These are phyloP conservation scores for Brassicogethes aeneus DNA, from an alignment of 2,888 invertebrate genomes.

Conservation along the genomic window DNA sequence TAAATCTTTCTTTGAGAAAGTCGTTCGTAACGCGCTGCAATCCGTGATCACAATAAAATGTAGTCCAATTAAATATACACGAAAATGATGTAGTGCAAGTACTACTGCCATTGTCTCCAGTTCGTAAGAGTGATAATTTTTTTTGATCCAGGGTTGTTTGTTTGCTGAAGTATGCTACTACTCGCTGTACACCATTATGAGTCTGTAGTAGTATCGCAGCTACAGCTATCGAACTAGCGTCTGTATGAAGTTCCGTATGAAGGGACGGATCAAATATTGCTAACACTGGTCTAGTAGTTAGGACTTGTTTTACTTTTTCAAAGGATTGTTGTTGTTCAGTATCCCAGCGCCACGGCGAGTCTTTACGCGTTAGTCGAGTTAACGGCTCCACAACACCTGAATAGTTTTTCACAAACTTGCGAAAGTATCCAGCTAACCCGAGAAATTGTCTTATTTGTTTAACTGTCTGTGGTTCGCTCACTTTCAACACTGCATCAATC, in stretches of 20 bases:
- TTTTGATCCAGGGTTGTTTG: conserved; percentile 14
- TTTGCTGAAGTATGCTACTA: conserved; percentile 16
- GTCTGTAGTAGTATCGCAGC: conserved; percentile 14
- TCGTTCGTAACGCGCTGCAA: conserved; percentile 16
- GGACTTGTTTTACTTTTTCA: conserved; percentile 6
- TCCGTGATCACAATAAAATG: conserved; percentile 20
- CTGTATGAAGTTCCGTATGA: no score
- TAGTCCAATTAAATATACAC: conserved; percentile 17
- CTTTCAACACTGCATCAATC: conserved; percentile 13
- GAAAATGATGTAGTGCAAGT: conserved; percentile 14
- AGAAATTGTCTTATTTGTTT: no score
- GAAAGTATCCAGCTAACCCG: conserved; percentile 16
- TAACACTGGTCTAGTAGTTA: conserved; percentile 12
- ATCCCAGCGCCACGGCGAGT: conserved; percentile 11
- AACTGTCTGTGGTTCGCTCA: conserved; percentile 13
- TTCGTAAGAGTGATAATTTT: conserved; percentile 17
- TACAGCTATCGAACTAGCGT: conserved; percentile 11
- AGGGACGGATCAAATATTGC: conserved; percentile 9
- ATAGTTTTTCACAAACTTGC: no score
- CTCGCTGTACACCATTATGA: conserved; percentile 7
- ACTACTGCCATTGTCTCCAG: conserved; percentile 20
- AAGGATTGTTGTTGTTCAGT: conserved; percentile 10
- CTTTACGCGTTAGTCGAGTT: conserved; percentile 11
- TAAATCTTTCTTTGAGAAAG: conserved; percentile 15
- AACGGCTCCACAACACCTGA: no score